Evolutionary conservation across 2,888 invertebrate species (phyloP).

Genomic region (Limenitis camilla): DNA sequence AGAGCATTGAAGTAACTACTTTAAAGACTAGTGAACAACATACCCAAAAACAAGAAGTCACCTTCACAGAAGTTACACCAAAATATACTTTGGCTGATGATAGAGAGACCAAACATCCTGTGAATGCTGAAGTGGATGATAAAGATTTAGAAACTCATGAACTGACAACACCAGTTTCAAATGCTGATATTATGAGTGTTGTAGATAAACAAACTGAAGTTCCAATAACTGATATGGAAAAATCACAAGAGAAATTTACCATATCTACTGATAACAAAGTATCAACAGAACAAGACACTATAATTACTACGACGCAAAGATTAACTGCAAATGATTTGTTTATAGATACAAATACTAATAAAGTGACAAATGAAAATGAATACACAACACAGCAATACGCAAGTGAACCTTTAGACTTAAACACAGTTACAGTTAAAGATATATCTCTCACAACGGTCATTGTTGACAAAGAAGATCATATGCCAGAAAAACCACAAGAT

Average conservation of each 20-base stretch:
- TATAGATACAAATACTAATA: background rate
- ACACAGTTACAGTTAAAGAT: background rate
- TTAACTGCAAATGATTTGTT: background rate
- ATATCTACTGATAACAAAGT: background rate
- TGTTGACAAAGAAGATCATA: background rate
- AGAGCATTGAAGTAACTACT: background rate
- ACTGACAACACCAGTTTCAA: background rate
- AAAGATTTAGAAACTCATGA: background rate
- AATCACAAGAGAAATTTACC: background rate
- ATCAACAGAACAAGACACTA: background rate
- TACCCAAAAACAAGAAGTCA: background rate
- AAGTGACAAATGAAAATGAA: background rate
- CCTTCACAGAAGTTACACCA: background rate
- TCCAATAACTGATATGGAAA: background rate
- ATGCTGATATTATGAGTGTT: background rate
- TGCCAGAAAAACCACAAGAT: background rate
- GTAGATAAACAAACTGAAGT: background rate
- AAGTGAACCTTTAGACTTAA: conserved; percentile 1
- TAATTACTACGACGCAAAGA: background rate
- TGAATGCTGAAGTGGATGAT: background rate
- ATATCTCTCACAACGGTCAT: background rate
- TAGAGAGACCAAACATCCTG: background rate
- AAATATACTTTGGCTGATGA: background rate
- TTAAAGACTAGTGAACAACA: background rate
- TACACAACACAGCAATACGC: background rate